phyloP scores from a whole-genome alignment of 2,797 vertebrate genomes.

The Myotis myotis region DNA sequence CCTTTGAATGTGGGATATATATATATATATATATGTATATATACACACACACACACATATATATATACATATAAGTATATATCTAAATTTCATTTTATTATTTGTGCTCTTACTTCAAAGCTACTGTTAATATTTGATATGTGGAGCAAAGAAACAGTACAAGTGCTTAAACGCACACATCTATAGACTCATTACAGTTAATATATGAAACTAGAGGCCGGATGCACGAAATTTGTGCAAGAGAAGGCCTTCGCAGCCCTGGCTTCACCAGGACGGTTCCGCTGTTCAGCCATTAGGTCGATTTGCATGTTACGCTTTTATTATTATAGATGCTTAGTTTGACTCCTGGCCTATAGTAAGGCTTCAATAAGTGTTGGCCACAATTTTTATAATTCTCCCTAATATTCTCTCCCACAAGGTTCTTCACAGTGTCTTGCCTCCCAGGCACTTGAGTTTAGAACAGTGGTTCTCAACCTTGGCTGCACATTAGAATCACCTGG shows the following conservation, averaged over 20 bases:
- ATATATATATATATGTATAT: no score
- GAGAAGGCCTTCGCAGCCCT: no score
- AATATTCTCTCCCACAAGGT: not conserved
- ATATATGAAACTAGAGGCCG: not conserved
- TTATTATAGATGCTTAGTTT: not conserved
- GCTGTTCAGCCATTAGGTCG: no score
- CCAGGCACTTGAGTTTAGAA: not conserved
- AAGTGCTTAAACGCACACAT: not conserved
- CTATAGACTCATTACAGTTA: not conserved
- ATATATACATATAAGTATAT: not conserved
- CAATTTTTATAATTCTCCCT: constrained; percentile 4
- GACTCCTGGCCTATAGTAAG: not conserved
- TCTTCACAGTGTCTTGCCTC: not conserved
- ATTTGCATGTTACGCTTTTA: no score
- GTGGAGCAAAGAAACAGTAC: not conserved
- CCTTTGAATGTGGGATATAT: no score
- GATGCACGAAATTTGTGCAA: no score
- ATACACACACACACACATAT: not conserved
- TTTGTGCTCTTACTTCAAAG: not conserved
- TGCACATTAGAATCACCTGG: no score
- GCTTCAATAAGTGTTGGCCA: not conserved
- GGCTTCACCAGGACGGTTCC: no score
- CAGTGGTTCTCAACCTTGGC: no score
- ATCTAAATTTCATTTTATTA: not conserved
- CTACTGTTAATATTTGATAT: not conserved